Base-by-base conservation (phyloP, 2,113 vertebrate genomes). In the Eublepharis macularius region DNA sequence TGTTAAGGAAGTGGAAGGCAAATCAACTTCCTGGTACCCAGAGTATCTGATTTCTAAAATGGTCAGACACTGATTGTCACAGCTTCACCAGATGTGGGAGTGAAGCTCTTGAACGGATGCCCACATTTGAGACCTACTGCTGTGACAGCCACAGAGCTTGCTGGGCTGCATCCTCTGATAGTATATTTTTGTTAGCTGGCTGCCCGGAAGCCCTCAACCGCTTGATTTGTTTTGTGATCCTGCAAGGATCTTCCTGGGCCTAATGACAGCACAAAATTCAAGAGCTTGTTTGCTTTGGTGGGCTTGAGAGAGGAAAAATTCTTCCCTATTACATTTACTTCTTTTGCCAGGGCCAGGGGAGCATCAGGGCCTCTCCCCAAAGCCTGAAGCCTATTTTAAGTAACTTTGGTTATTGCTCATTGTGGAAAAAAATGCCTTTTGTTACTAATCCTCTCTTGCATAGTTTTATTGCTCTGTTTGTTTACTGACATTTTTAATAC, bases 1-100 rank as follows among this genome's bases (percentile, higher is more conserved):
- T 95, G 96, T 92, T 96, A 97, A 97, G 98, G 98, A 98, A 98
- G 97, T 97, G 96, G 96, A 97, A 98, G 96, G 95, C 94, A 95
- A 96, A 97, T 97, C 95, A 95, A 97, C 97, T 98, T 98, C 98
- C 98, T 97, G 97, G 94, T 96, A 93, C 92, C 94, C 97, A 95
- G 85, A 96, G 97, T 98, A 97, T 97, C 97, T 97, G 95, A 97
- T 98, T 97, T 97, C 96, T 88, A 91, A 95, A 96, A 95, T 82
- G 92, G 95, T 90, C 95, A 91, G 94, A 93, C 91, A 94, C 96
- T 85, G 95, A 94, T 93, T 94, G 94, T 93, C 91, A 90, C 95
- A 95, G 94, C 95, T 94, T 92, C 93, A 85, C 94, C 96, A 97
- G 96, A 97, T 97, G 97, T 97, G 96, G 94, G 94, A 91, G 92